Conservation (phyloP, 2,888 invertebrate genomes). For the Drosophila nr. perissopoda region DNA sequence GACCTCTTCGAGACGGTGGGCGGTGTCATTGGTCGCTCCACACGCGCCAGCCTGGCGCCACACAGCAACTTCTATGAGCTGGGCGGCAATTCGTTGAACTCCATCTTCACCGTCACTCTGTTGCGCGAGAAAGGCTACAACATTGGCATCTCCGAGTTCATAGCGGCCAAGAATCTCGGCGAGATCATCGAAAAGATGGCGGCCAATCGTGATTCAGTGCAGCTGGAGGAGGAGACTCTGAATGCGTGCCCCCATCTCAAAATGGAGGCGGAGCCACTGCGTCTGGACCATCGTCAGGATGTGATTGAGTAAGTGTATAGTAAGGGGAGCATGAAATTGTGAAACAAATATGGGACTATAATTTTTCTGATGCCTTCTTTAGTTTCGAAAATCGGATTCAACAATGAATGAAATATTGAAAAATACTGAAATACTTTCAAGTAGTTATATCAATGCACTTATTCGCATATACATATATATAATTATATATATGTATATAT, state of each 20-base stretch:
- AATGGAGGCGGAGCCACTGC: slow-evolving; percentile 81
- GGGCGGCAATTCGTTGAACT: slow-evolving; percentile 95
- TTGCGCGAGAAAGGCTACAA: slow-evolving; percentile 91
- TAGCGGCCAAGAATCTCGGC: slow-evolving; percentile 89
- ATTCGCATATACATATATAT: no score
- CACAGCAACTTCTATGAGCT: slow-evolving; percentile 92
- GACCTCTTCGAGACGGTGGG: slow-evolving; percentile 91
- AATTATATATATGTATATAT: no score
- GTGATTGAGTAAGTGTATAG: slow-evolving; percentile 89
- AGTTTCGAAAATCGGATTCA: background rate
- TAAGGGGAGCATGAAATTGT: background rate
- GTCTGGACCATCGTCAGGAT: slow-evolving; percentile 87
- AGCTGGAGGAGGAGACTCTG: slow-evolving; percentile 80
- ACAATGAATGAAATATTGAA: background rate
- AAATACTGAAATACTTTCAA: background rate
- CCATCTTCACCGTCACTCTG: slow-evolving; percentile 92
- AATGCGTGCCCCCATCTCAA: slow-evolving; percentile 81
- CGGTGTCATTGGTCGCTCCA: slow-evolving; percentile 89
- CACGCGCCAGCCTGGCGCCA: slow-evolving; percentile 87
- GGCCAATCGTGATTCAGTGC: slow-evolving; percentile 71
- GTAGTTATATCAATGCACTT: background rate
- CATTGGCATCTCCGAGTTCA: slow-evolving; percentile 93
- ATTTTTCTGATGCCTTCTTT: background rate
- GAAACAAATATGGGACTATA: background rate
- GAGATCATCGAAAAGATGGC: slow-evolving; percentile 89